A percentile compares a stretch with the other conserved stretches of the same genome.
phyloP scores from a whole-genome alignment of 2,797 vertebrate species.

The Coendou prehensilis region DNA sequence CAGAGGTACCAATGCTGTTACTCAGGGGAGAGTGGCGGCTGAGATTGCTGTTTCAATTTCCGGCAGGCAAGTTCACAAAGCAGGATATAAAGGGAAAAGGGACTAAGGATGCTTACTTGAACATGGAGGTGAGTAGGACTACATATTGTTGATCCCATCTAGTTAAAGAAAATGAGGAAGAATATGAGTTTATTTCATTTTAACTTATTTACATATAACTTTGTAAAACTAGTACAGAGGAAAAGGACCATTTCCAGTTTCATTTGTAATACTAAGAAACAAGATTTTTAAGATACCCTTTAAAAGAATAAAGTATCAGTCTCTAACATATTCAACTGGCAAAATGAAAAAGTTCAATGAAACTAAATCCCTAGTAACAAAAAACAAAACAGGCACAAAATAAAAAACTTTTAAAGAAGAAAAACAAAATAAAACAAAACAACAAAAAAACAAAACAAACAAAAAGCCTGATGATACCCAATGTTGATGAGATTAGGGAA shows the following conservation, averaged over 20 bases:
- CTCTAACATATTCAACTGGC: neutral
- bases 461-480: neutral
- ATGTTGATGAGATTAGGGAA: neutral
- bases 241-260: conserved; percentile 44
- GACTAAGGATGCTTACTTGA: conserved; percentile 91
- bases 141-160: conserved; percentile 96
- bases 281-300: conserved; percentile 25
- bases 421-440: no score
- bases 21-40: neutral
- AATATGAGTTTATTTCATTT: conserved; percentile 31
- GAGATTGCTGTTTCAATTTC: neutral
- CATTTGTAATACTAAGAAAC: neutral
- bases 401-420: no score
- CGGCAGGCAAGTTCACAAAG: neutral
- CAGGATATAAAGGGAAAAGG: neutral
- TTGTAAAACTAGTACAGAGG: conserved; percentile 50
- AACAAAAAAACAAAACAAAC: neutral
- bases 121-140: conserved; percentile 97
- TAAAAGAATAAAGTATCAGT: neutral
- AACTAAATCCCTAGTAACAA: neutral
- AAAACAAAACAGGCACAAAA: neutral
- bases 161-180: conserved; percentile 79
- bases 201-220: conserved; percentile 30
- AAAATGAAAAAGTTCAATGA: conserved; percentile 1
- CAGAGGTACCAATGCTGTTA: neutral